Evolutionary conservation across 2,888 invertebrate genomes (phyloP).

Genomic region (Stegana nigrithorax): DNA sequence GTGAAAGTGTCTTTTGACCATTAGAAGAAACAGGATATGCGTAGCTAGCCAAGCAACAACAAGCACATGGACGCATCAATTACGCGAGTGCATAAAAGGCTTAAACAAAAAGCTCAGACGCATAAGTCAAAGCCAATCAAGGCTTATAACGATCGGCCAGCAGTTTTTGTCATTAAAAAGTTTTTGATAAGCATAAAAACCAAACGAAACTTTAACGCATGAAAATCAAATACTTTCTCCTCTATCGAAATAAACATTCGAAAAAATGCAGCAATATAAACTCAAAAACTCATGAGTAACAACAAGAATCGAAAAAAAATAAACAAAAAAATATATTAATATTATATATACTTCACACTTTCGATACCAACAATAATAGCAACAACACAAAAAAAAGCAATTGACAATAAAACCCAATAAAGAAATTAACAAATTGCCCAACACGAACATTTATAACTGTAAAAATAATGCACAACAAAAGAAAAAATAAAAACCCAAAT

Average conservation of each 20-base stretch:
- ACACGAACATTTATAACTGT: conserved; percentile 19
- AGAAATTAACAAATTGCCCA: conserved; percentile 58
- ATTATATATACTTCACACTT: conserved; percentile 29
- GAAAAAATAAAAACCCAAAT: conserved; percentile 26
- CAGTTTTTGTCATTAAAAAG: too few relatives aligned
- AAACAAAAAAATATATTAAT: not conserved
- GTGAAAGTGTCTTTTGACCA: too few relatives aligned
- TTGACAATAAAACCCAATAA: conserved; percentile 57
- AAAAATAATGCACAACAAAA: conserved; percentile 3
- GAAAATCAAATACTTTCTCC: conserved; percentile 26
- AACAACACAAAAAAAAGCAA: conserved; percentile 29
- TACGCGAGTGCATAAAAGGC: too few relatives aligned
- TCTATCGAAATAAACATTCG: conserved; percentile 8
- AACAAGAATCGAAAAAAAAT: conserved; percentile 2
- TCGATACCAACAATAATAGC: conserved; percentile 6
- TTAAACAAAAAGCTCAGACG: too few relatives aligned
- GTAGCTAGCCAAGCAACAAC: too few relatives aligned
- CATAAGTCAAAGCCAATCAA: too few relatives aligned
- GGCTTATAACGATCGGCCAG: too few relatives aligned
- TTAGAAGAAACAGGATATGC: too few relatives aligned
- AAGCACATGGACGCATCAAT: too few relatives aligned
- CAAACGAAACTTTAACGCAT: conserved; percentile 19
- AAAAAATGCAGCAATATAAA: not conserved
- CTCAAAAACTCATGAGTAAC: conserved; percentile 32
- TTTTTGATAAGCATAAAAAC: too few relatives aligned